These are phyloP conservation scores for Orestias chungarensis DNA, from an alignment of 2,797 vertebrate genomes.

Conservation along the genomic window DNA sequence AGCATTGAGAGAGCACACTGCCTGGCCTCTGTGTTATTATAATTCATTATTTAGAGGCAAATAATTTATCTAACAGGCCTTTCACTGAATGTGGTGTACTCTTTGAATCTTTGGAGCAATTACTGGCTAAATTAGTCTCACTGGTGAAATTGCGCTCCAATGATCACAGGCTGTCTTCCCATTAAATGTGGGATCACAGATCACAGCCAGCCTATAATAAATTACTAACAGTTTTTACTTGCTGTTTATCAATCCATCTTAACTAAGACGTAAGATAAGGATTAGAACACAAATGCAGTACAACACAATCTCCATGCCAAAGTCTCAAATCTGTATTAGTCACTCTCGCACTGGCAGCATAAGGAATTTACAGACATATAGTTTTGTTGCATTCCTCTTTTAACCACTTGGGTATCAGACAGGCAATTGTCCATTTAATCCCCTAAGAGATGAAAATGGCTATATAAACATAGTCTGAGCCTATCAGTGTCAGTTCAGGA, in stretches of 20 bases:
- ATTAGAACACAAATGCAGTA: slow-evolving; percentile 21
- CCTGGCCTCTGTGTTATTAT: slow-evolving; percentile 41
- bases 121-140: slow-evolving; percentile 53
- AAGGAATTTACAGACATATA: slow-evolving; percentile 34
- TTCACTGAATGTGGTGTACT: slow-evolving; percentile 19
- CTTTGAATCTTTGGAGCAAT: slow-evolving; percentile 43
- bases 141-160: slow-evolving; percentile 46
- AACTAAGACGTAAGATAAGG: slow-evolving; percentile 33
- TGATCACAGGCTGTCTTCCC: slow-evolving; percentile 52
- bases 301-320: slow-evolving; percentile 8
- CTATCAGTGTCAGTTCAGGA: slow-evolving; percentile 72
- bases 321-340: background rate
- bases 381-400: slow-evolving; percentile 50
- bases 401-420: slow-evolving; percentile 40
- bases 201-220: slow-evolving; percentile 47
- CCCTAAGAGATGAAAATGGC: slow-evolving; percentile 52
- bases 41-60: slow-evolving; percentile 44
- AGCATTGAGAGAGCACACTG: slow-evolving; percentile 17
- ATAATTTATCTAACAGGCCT: slow-evolving; percentile 38
- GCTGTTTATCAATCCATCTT: slow-evolving; percentile 43
- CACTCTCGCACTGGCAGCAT: background rate
- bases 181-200: slow-evolving; percentile 51
- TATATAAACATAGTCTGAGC: slow-evolving; percentile 57
- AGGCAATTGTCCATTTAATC: slow-evolving; percentile 63
- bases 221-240: slow-evolving; percentile 19